Conservation (phyloP, 2,113 vertebrate genomes). For the Nipponia nippon region DNA sequence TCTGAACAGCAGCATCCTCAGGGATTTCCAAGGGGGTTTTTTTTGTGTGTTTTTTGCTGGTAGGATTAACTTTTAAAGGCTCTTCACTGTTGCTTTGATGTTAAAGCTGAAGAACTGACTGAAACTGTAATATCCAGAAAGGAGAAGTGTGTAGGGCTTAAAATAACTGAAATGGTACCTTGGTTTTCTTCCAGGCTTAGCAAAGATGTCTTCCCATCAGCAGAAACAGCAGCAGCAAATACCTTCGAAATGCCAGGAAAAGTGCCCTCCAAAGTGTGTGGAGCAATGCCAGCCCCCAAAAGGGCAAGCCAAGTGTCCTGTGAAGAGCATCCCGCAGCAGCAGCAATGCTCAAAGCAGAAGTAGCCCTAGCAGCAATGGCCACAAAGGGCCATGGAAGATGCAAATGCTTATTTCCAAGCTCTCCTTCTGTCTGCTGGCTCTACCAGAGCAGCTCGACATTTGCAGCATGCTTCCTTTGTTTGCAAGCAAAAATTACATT, state of each 20-base stretch:
- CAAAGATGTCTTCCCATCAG: slow-evolving; percentile 46
- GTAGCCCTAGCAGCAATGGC: not conserved
- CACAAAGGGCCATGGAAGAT: not conserved
- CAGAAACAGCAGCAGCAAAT: slow-evolving; percentile 47
- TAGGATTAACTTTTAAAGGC: not conserved
- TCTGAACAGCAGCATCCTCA: not conserved
- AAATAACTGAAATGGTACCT: not conserved
- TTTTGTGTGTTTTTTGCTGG: not conserved
- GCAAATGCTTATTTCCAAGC: not conserved
- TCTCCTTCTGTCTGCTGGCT: not conserved
- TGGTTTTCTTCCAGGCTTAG: not conserved
- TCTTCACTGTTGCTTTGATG: not conserved
- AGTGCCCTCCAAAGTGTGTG: not conserved
- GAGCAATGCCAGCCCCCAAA: not conserved
- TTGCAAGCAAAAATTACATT: not conserved
- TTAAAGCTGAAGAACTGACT: not conserved
- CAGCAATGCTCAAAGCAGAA: slow-evolving; percentile 34
- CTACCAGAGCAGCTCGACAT: not conserved
- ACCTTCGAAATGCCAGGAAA: slow-evolving; percentile 33
- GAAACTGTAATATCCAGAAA: not conserved
- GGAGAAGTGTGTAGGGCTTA: not conserved
- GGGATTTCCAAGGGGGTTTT: not conserved
- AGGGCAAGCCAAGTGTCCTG: not conserved
- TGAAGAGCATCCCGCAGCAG: not conserved
- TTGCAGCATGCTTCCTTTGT: not conserved